Conservation (phyloP, 1,140 invertebrate species). For the Arion vulgaris region DNA sequence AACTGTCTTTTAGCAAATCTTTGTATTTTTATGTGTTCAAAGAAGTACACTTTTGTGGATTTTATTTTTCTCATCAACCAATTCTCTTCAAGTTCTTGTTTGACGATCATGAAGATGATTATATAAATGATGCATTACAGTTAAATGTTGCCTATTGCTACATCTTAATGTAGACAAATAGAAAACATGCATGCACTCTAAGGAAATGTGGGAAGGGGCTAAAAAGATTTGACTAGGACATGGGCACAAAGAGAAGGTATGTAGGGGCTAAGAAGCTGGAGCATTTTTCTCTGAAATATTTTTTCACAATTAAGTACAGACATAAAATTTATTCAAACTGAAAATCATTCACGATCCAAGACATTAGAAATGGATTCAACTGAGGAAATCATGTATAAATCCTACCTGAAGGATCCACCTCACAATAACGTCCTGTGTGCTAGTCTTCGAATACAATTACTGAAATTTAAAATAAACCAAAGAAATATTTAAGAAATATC, state of each 20-base stretch:
- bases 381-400: not conserved
- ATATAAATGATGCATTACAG: not conserved
- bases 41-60: no score
- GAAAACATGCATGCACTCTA: not conserved
- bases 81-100: no score
- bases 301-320: not conserved
- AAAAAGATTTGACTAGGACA: slow-evolving; percentile 1
- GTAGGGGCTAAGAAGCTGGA: not conserved
- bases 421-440: not conserved
- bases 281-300: not conserved
- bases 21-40: no score
- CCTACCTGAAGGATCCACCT: not conserved
- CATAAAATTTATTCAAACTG: no score
- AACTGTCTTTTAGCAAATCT: no score
- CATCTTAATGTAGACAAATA: slow-evolving; percentile 6
- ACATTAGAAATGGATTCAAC: no score
- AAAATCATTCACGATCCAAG: no score
- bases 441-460: slow-evolving; percentile 11
- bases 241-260: not conserved
- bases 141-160: slow-evolving; percentile 11
- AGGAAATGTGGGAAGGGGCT: not conserved
- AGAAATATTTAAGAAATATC: no score
- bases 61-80: no score
- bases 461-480: not conserved
- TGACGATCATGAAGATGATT: no score